Evolutionary conservation across 2,888 invertebrate species (phyloP).

Genomic region (Isotomurus palustris): DNA sequence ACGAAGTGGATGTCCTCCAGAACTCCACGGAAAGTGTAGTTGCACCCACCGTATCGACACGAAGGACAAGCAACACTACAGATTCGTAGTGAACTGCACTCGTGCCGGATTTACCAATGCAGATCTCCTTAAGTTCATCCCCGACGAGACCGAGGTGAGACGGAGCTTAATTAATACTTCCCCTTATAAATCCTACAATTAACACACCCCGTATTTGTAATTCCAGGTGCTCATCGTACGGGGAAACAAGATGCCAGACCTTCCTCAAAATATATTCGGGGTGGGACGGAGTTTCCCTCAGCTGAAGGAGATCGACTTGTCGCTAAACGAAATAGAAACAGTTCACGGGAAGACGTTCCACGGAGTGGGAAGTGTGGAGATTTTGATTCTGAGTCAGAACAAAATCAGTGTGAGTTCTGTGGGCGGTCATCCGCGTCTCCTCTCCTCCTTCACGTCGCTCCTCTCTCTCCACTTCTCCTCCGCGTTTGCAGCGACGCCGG

Average conservation of each 20-base stretch:
- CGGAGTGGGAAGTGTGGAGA: conserved; percentile 63
- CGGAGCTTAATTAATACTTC: background rate
- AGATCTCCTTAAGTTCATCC: conserved; percentile 59
- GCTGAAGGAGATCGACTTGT: conserved; percentile 66
- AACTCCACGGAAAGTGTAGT: conserved; percentile 14
- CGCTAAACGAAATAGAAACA: conserved; percentile 64
- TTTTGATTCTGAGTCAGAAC: conserved; percentile 67
- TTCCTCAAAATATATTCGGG: conserved; percentile 69
- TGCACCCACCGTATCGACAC: conserved; percentile 9
- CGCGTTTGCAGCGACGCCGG: conserved; percentile 62
- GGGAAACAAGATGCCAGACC: conserved; percentile 61
- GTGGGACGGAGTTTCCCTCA: conserved; percentile 57
- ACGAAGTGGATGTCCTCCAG: conserved; percentile 12
- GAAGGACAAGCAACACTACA: background rate
- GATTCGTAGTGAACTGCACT: conserved; percentile 62
- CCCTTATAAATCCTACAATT: background rate
- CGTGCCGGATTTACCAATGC: conserved; percentile 59
- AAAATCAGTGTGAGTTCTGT: conserved; percentile 59
- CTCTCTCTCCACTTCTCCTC: conserved; percentile 66
- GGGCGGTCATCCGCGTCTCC: conserved; percentile 51
- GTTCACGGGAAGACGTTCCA: conserved; percentile 71
- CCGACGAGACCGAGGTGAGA: conserved; percentile 59
- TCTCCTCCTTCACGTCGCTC: conserved; percentile 58
- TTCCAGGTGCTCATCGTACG: conserved; percentile 63
- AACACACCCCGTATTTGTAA: background rate